phyloP scores from a whole-genome alignment of 2,113 vertebrate species.

The Istiophorus platypterus region DNA sequence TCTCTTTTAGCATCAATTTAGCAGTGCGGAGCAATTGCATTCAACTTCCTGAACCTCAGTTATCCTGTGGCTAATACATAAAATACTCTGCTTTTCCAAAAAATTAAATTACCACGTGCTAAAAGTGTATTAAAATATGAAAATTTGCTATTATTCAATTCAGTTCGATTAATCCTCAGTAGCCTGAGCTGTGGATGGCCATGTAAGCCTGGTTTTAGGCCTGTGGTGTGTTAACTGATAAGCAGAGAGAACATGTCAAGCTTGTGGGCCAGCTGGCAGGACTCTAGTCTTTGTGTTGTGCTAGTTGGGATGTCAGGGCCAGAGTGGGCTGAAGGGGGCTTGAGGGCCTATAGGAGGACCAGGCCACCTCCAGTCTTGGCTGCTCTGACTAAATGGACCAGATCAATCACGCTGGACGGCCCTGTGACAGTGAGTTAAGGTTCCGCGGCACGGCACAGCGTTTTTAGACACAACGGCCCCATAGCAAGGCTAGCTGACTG shows the following conservation, averaged over 20 bases:
- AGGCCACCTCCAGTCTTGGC: constrained; percentile 82
- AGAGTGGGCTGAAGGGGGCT: constrained; percentile 68
- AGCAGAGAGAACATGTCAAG: constrained; percentile 71
- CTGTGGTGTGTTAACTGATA: constrained; percentile 75
- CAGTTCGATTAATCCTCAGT: constrained; percentile 43
- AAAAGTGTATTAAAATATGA: constrained; percentile 16
- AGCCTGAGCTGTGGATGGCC: constrained; percentile 31
- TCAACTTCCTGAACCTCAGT: constrained; percentile 33
- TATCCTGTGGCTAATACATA: constrained; percentile 16
- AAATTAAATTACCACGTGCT: constrained; percentile 27
- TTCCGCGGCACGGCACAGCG: constrained; percentile 76
- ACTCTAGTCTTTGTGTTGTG: constrained; percentile 79
- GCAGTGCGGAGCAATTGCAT: background rate
- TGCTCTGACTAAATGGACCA: constrained; percentile 86
- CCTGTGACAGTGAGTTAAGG: constrained; percentile 87
- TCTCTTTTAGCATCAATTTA: constrained; percentile 39
- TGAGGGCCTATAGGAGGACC: constrained; percentile 76
- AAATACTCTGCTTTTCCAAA: constrained; percentile 8
- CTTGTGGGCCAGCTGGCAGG: constrained; percentile 79
- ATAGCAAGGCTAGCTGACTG: constrained; percentile 69
- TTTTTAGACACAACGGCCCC: constrained; percentile 79
- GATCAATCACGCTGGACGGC: constrained; percentile 87
- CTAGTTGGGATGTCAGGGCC: constrained; percentile 71
- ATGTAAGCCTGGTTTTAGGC: constrained; percentile 64
- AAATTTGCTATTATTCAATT: constrained; percentile 40